A percentile compares a stretch with the other conserved stretches of the same genome.
Evolutionary conservation across 2,797 vertebrate genomes (phyloP).

Genomic region (Odontamblyopus lacepedii): DNA sequence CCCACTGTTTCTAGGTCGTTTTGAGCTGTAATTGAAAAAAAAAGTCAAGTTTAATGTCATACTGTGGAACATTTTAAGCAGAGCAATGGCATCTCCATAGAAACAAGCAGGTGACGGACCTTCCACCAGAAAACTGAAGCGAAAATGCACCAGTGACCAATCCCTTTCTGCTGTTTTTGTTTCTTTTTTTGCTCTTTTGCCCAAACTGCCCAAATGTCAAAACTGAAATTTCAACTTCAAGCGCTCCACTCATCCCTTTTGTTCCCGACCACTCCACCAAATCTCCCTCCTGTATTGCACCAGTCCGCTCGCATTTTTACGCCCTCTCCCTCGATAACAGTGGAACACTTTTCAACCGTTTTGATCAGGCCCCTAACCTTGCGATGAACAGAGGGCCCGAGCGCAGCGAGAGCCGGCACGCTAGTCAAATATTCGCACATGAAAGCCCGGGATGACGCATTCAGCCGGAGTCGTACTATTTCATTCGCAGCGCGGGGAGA

Average conservation of each 20-base stretch:
- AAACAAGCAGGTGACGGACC: no score
- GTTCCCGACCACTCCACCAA: slow-evolving; percentile 33
- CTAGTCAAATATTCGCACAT: slow-evolving; percentile 51
- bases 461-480: slow-evolving; percentile 56
- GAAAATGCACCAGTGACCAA: no score
- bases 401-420: slow-evolving; percentile 45
- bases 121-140: no score
- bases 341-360: slow-evolving; percentile 46
- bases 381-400: slow-evolving; percentile 33
- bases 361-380: slow-evolving; percentile 30
- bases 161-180: no score
- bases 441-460: slow-evolving; percentile 60
- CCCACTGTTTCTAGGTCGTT: no score
- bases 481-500: slow-evolving; percentile 56
- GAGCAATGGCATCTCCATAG: no score
- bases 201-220: not conserved
- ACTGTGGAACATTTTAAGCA: no score
- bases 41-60: no score
- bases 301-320: slow-evolving; percentile 39
- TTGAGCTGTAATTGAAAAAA: no score
- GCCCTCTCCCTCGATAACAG: slow-evolving; percentile 29
- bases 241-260: not conserved
- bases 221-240: not conserved
- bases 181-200: not conserved
- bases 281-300: slow-evolving; percentile 41